Evolutionary conservation across 2,797 vertebrate species (phyloP).

Genomic region (Acanthurus tractus): DNA sequence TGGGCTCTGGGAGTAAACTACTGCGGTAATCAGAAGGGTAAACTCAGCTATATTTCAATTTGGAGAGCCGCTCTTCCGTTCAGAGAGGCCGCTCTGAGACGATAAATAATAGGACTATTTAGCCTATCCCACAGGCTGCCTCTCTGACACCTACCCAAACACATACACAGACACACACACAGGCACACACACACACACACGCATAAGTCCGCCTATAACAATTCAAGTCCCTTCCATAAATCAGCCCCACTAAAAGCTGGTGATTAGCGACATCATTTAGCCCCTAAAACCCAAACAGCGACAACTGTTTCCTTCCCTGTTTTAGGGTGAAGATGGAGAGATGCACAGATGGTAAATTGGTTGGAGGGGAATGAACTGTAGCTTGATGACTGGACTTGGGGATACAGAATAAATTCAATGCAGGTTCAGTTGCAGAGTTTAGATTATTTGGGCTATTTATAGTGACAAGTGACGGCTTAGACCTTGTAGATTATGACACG

Average conservation of each 20-base stretch:
- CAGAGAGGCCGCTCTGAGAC: slow-evolving; percentile 97
- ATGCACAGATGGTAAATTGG: slow-evolving; percentile 92
- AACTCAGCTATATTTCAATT: slow-evolving; percentile 99
- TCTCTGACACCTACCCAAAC: slow-evolving; percentile 89
- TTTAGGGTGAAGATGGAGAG: slow-evolving; percentile 90
- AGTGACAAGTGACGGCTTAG: slow-evolving; percentile 46
- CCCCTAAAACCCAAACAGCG: slow-evolving; percentile 93
- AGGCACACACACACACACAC: slow-evolving; percentile 92
- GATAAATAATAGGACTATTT: slow-evolving; percentile 99
- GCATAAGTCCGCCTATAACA: slow-evolving; percentile 94
- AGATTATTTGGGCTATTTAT: slow-evolving; percentile 51
- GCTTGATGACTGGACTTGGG: slow-evolving; percentile 78
- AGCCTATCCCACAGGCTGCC: slow-evolving; percentile 91
- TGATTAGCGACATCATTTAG: slow-evolving; percentile 96
- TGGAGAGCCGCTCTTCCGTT: slow-evolving; percentile 99
- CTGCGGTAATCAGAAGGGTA: slow-evolving; percentile 99
- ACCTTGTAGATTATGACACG: slow-evolving; percentile 61
- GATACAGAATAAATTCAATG: slow-evolving; percentile 67
- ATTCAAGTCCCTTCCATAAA: slow-evolving; percentile 95
- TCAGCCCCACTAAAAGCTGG: slow-evolving; percentile 92
- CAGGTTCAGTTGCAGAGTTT: slow-evolving; percentile 52
- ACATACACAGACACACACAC: slow-evolving; percentile 92
- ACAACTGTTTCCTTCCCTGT: slow-evolving; percentile 95
- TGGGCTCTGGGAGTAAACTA: slow-evolving; percentile 94
- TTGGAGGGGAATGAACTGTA: slow-evolving; percentile 90